Conservation (phyloP, 2,113 vertebrate species). For the Eidolon helvum region DNA sequence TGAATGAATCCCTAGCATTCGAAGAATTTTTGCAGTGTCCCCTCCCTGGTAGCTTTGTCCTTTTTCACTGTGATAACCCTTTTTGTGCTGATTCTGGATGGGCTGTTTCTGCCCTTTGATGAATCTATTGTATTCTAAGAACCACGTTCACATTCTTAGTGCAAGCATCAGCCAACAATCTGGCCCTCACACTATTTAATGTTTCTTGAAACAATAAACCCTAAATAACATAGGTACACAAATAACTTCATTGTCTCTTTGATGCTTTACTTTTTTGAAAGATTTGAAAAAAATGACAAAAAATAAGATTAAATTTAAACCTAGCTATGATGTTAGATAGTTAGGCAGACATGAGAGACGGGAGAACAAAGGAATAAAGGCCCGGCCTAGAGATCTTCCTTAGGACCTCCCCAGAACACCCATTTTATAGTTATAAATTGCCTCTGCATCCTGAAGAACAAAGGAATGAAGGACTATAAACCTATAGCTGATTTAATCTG, state of each 20-base stretch:
- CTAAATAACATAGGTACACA: neutral
- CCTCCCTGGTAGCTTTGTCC: conserved; percentile 87
- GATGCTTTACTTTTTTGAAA: neutral
- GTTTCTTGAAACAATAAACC: neutral
- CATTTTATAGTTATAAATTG: no score
- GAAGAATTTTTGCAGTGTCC: conserved; percentile 89
- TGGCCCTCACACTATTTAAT: conserved; percentile 92
- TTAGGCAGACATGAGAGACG: no score
- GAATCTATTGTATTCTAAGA: conserved; percentile 90
- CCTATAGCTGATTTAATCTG: no score
- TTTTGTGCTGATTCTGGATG: conserved; percentile 92
- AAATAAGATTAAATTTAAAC: neutral
- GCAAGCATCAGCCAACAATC: conserved; percentile 89
- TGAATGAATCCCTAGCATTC: conserved; percentile 90
- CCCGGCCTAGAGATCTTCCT: no score
- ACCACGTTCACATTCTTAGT: conserved; percentile 92
- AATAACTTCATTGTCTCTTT: neutral
- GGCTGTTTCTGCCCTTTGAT: conserved; percentile 91
- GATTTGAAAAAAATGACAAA: neutral
- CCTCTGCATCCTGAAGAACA: no score
- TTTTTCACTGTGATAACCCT: conserved; percentile 86
- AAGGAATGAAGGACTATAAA: no score
- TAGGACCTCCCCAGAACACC: no score
- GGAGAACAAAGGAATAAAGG: no score
- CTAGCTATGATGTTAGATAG: neutral